Evolutionary conservation across 1,140 invertebrate genomes (phyloP).

Genomic region (Bombus impatiens): DNA sequence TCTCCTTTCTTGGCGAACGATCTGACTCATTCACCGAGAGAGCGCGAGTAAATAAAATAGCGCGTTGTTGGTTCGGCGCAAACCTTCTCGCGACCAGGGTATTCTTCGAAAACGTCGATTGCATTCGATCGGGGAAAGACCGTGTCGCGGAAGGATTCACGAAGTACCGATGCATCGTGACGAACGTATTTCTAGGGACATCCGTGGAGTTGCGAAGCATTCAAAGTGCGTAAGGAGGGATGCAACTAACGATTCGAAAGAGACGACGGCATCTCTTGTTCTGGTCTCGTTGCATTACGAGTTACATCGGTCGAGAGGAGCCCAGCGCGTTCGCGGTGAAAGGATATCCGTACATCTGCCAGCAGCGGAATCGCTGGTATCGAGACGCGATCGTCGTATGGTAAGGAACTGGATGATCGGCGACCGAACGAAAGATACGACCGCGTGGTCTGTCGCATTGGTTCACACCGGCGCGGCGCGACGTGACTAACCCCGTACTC

Average conservation of each 20-base stretch:
- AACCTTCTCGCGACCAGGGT: not conserved
- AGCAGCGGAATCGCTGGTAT: slow-evolving; percentile 12
- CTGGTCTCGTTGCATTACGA: slow-evolving; percentile 51
- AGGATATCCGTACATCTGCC: slow-evolving; percentile 40
- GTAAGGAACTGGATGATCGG: not conserved
- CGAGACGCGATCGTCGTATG: slow-evolving; percentile 20
- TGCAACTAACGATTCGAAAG: slow-evolving; percentile 19
- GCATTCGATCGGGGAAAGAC: not conserved
- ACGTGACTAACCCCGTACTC: not conserved
- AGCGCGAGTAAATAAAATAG: slow-evolving; percentile 42
- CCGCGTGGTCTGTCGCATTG: not conserved
- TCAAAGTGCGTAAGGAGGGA: slow-evolving; percentile 33
- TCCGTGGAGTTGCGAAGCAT: not conserved
- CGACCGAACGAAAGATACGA: not conserved
- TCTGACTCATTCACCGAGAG: slow-evolving; percentile 67
- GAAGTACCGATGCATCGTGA: no score
- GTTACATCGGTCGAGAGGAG: slow-evolving; percentile 20
- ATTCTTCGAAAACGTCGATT: not conserved
- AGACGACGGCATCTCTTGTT: slow-evolving; percentile 31
- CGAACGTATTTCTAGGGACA: not conserved
- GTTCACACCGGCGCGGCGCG: not conserved
- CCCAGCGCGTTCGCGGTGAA: slow-evolving; percentile 40
- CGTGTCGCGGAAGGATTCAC: no score
- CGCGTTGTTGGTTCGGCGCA: no score
- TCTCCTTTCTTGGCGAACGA: slow-evolving; percentile 69